These are phyloP conservation scores for Spondyliosoma cantharus DNA, from an alignment of 2,797 vertebrate species.

Conservation along the genomic window DNA sequence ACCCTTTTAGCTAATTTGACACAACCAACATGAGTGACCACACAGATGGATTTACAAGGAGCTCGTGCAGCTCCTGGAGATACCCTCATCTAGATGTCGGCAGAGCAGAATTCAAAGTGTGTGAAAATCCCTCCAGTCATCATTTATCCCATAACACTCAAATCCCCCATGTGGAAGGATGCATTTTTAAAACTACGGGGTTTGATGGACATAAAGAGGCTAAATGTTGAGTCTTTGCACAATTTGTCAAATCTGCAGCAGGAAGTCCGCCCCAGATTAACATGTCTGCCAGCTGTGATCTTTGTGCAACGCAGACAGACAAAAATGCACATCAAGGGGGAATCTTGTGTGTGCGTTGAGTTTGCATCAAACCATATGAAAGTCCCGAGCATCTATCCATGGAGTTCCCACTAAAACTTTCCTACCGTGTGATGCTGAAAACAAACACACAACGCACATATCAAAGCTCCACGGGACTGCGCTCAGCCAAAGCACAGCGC, in stretches of 20 bases:
- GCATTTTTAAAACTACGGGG: constrained; percentile 7
- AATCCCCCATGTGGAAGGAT: constrained; percentile 24
- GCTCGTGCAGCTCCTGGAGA: constrained; percentile 23
- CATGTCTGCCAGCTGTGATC: constrained; percentile 57
- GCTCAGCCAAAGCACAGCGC: constrained; percentile 58
- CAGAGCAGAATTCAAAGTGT: constrained; percentile 3
- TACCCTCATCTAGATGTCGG: constrained; percentile 20
- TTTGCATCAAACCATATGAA: constrained; percentile 20
- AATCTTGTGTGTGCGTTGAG: constrained; percentile 11
- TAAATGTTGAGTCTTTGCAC: constrained; percentile 40
- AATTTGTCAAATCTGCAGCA: constrained; percentile 49
- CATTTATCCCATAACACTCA: constrained; percentile 10
- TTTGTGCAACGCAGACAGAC: constrained; percentile 35
- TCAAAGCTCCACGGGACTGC: constrained; percentile 44
- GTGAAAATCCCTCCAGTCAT: constrained; percentile 21
- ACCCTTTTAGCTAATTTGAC: constrained; percentile 56
- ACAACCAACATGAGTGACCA: constrained; percentile 59
- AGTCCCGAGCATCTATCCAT: constrained; percentile 1
- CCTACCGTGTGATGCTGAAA: constrained; percentile 31
- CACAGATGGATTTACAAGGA: constrained; percentile 54
- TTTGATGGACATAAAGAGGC: constrained; percentile 21
- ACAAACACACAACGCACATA: constrained; percentile 47
- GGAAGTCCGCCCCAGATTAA: constrained; percentile 38
- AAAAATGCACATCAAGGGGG: constrained; percentile 31
- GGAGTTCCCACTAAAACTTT: constrained; percentile 10